These are phyloP conservation scores for Trichonephila clavipes DNA, from an alignment of 1,140 invertebrate species.

Conservation along the genomic window DNA sequence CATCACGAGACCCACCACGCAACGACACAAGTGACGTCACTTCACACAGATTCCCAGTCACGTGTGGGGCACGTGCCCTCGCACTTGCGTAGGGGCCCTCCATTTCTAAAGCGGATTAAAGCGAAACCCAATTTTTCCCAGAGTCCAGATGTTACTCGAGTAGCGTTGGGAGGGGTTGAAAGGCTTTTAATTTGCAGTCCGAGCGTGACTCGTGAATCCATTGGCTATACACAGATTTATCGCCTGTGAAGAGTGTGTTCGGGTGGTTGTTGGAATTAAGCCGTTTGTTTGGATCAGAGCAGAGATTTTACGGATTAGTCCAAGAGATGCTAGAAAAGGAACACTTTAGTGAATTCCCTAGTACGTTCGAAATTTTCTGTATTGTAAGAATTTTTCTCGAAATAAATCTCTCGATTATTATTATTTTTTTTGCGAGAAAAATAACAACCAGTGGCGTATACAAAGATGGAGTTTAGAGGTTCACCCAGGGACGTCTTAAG, in stretches of 20 bases:
- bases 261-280: not conserved
- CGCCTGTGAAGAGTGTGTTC: not conserved
- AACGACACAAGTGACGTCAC: conserved; percentile 39
- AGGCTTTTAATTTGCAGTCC: conserved; percentile 52
- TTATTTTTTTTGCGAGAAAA: no score
- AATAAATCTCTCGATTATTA: no score
- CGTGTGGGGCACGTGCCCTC: conserved; percentile 27
- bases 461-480: no score
- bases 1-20: not conserved
- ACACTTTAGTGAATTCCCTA: no score
- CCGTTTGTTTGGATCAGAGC: not conserved
- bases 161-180: no score
- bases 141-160: conserved; percentile 51
- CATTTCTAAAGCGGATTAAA: conserved; percentile 47
- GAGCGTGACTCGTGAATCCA: conserved; percentile 13
- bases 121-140: not conserved
- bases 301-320: not conserved
- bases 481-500: no score
- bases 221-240: not conserved
- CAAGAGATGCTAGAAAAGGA: not conserved
- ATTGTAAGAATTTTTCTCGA: no score
- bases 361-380: no score
- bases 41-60: not conserved
- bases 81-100: not conserved
- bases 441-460: no score